Percentiles rank a stretch among this genome's conserved stretches.
Evolutionary conservation across 2,113 vertebrate genomes (phyloP).

Genomic region (Struthidea cinerea): DNA sequence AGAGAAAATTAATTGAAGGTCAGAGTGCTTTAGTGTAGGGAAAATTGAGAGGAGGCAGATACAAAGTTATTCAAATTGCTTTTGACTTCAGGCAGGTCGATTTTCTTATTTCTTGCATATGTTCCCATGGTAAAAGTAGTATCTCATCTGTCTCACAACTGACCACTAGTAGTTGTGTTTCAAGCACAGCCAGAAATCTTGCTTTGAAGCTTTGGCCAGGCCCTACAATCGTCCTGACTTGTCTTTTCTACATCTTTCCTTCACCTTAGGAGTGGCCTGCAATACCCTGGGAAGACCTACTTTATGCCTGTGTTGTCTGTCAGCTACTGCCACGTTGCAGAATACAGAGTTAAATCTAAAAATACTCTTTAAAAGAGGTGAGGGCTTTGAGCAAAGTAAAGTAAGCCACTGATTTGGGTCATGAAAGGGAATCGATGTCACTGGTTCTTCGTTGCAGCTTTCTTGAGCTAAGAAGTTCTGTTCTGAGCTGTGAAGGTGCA

Average conservation of each 20-base stretch:
- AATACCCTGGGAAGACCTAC: constrained; percentile 44
- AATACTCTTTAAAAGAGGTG: constrained; percentile 55
- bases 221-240: not conserved
- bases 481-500: not conserved
- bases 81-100: constrained; percentile 23
- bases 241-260: constrained; percentile 11
- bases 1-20: constrained; percentile 35
- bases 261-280: not conserved
- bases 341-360: constrained; percentile 53
- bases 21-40: not conserved
- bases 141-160: constrained; percentile 33
- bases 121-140: constrained; percentile 28
- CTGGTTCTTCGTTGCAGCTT: constrained; percentile 14
- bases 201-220: constrained; percentile 54
- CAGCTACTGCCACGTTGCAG: not conserved
- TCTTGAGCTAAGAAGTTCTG: not conserved
- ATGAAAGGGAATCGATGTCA: constrained; percentile 49
- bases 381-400: constrained; percentile 51
- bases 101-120: constrained; percentile 12
- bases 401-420: constrained; percentile 62
- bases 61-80: constrained; percentile 37
- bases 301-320: constrained; percentile 12
- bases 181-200: constrained; percentile 45
- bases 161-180: constrained; percentile 31
- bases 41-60: constrained; percentile 22